Conservation (phyloP, 1,140 invertebrate genomes). For the Penaeus japonicus region DNA sequence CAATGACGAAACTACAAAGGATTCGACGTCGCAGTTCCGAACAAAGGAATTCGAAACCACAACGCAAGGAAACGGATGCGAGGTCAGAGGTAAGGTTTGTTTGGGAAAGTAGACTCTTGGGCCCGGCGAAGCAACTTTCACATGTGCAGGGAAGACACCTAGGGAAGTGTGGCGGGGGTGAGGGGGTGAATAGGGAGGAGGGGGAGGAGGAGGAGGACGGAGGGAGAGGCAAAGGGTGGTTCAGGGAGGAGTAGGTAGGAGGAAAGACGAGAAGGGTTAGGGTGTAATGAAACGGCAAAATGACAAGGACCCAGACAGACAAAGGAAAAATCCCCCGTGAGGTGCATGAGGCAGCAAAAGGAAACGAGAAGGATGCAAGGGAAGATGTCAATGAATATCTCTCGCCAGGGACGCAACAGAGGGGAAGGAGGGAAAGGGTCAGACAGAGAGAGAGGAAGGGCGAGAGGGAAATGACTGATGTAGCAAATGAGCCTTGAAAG, state of each 20-base stretch:
- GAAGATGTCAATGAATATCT: too few relatives aligned
- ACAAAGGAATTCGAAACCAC: background rate
- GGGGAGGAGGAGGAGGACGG: background rate
- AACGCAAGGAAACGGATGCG: slow-evolving; percentile 10
- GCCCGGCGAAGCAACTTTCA: slow-evolving; percentile 17
- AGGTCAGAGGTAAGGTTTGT: slow-evolving; percentile 26
- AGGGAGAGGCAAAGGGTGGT: background rate
- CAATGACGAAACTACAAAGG: too few relatives aligned
- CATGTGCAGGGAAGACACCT: background rate
- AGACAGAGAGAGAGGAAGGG: background rate
- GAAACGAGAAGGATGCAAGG: too few relatives aligned
- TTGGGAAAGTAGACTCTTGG: slow-evolving; percentile 24
- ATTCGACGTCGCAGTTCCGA: background rate
- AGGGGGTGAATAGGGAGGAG: background rate
- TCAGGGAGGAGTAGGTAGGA: background rate
- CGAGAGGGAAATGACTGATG: background rate
- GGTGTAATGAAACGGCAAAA: background rate
- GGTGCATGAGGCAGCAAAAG: too few relatives aligned
- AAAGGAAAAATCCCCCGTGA: too few relatives aligned
- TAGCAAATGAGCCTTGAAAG: too few relatives aligned
- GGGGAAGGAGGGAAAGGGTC: background rate
- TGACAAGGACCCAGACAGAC: background rate
- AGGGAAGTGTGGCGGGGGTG: background rate
- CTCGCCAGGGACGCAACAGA: background rate
- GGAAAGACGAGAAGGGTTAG: background rate